Evolutionary conservation across 2,888 invertebrate species (phyloP), one percentile per base, ranked within the genome.

Genomic region (Hemaris fuciformis): DNA sequence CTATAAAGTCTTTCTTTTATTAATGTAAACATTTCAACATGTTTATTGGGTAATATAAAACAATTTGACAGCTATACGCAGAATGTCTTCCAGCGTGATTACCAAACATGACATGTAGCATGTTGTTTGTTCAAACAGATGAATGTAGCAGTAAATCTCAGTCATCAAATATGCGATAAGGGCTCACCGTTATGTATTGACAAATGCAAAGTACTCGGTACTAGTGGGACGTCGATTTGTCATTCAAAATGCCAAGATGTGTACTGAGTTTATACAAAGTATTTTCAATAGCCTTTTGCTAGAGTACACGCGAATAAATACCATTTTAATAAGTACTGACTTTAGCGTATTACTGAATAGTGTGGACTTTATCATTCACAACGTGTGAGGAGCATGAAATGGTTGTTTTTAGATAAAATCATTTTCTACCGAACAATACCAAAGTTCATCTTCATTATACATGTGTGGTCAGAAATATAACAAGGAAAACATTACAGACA

Each of bases 101-200:
- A 48, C 48, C 15, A 34, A 48, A 48, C 46, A 41, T 38, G 23
- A n/a, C 59, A 34, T 59, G 59, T 34, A 60, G 25, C 48, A 45
- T 31, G 59, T n/a, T n/a, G n/a, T 43, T 13, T 59, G 46, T 48
- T 15, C 48, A 48, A 60, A 60, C 48, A 48, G 15, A 48, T 60
- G 58, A 25, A 23, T 27, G 46, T 38, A 65, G 66, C 68, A 72
- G 78, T 83, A 80, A 85, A 84, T 82, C 75, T 82, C 72, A 74
- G 80, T 75, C 77, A 76, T 81, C 81, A 81, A 80, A 83, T 74
- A 81, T 68, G 67, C 71, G 79, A 82, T 80, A 81, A 79, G 78
- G 71, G 72, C 68, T 67, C 70, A 80, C 86, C 82, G 86, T 87
- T 87, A 85, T 60, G 60, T 38, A 23, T 38, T 48, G 48, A 38